Conservation (phyloP, 2,888 invertebrate genomes). For the Tortricodes alternella region DNA sequence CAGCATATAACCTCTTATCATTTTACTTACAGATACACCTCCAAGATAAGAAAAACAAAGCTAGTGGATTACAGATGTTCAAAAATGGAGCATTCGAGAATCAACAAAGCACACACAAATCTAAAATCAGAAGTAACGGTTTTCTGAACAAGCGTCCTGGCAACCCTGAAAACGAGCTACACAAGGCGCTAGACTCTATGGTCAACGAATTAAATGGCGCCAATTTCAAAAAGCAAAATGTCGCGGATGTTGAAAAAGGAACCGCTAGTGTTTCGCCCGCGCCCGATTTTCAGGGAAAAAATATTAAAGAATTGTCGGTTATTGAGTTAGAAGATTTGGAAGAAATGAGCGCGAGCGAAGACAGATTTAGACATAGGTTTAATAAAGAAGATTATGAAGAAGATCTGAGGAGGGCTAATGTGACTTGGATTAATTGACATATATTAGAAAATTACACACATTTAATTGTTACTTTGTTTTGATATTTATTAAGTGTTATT, state of each 20-base stretch:
- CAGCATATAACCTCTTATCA: background rate
- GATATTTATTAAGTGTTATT: slow-evolving; percentile 5
- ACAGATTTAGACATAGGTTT: slow-evolving; percentile 64
- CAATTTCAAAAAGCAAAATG: slow-evolving; percentile 34
- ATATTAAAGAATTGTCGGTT: slow-evolving; percentile 59
- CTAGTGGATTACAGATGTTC: slow-evolving; percentile 47
- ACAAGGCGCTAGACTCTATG: slow-evolving; percentile 64
- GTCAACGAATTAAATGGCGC: slow-evolving; percentile 55
- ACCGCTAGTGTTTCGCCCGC: slow-evolving; percentile 46
- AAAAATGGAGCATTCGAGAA: slow-evolving; percentile 59
- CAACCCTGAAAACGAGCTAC: slow-evolving; percentile 61
- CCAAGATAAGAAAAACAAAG: slow-evolving; percentile 45
- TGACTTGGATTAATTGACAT: slow-evolving; percentile 66
- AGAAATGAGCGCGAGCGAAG: slow-evolving; percentile 60
- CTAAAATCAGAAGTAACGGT: slow-evolving; percentile 51
- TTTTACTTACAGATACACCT: slow-evolving; percentile 42
- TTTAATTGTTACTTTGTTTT: too few relatives aligned
- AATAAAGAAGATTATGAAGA: slow-evolving; percentile 60
- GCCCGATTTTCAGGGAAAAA: slow-evolving; percentile 57
- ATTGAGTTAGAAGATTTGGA: slow-evolving; percentile 61
- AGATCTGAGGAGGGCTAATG: slow-evolving; percentile 50
- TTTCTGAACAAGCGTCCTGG: slow-evolving; percentile 62
- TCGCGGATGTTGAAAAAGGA: slow-evolving; percentile 8
- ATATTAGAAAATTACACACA: too few relatives aligned
- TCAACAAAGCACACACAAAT: slow-evolving; percentile 35